Evolutionary conservation across 2,113 vertebrate genomes (phyloP).

Genomic region (Fulica atra): DNA sequence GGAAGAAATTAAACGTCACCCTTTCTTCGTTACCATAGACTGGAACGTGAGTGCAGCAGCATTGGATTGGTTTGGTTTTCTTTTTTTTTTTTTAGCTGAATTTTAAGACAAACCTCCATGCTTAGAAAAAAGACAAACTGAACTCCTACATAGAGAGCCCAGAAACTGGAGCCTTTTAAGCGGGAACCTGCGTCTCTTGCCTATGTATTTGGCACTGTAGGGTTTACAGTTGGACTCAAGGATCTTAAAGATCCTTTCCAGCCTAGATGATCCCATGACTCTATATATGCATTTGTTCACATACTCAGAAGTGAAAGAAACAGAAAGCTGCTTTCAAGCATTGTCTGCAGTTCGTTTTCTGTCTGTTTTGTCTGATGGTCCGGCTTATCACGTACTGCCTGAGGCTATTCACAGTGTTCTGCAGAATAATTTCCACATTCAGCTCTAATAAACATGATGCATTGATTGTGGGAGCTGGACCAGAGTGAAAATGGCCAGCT

Average conservation of each 20-base stretch:
- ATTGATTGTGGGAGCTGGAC: neutral
- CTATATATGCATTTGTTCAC: neutral
- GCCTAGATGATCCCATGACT: neutral
- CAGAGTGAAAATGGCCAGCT: neutral
- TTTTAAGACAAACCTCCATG: neutral
- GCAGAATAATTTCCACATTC: neutral
- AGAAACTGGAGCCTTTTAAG: neutral
- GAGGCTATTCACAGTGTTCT: neutral
- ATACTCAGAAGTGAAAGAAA: neutral
- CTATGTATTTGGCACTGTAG: neutral
- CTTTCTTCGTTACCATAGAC: slow-evolving; percentile 90
- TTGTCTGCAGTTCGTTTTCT: neutral
- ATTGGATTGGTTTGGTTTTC: neutral
- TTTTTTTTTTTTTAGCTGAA: neutral
- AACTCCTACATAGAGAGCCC: neutral
- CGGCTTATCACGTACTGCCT: neutral
- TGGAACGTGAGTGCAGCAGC: slow-evolving; percentile 87
- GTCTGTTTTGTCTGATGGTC: neutral
- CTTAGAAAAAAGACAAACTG: neutral
- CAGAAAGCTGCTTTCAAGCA: neutral
- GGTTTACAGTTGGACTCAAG: neutral
- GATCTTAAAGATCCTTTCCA: neutral
- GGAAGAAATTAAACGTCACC: slow-evolving; percentile 94
- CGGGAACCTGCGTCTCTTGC: neutral
- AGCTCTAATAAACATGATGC: neutral